Evolutionary conservation across 2,888 invertebrate genomes (phyloP).

Genomic region (Candidula unifasciata): DNA sequence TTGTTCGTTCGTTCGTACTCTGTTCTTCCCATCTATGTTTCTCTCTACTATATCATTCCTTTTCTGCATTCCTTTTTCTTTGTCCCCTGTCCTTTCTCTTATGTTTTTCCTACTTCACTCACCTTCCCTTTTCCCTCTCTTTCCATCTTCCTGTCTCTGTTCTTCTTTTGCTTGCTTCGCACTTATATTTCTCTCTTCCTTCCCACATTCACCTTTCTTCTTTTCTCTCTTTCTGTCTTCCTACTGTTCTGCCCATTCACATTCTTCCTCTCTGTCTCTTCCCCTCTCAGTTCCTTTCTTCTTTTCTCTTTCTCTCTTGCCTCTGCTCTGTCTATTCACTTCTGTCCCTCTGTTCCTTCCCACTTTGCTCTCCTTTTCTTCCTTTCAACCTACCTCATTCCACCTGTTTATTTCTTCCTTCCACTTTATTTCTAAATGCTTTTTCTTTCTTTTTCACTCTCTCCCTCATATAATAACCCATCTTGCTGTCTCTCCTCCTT

Average conservation of each 20-base stretch:
- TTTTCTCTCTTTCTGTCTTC: too few species aligned
- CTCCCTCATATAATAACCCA: too few species aligned
- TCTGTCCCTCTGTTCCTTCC: neutral
- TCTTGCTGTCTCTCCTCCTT: too few species aligned
- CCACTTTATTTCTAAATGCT: neutral
- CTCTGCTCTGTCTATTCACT: neutral
- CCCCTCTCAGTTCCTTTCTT: neutral
- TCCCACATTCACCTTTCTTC: too few species aligned
- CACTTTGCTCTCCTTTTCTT: neutral
- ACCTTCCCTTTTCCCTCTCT: neutral
- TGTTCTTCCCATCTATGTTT: too few species aligned
- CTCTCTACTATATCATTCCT: too few species aligned
- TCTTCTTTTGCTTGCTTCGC: too few species aligned
- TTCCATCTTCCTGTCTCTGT: neutral
- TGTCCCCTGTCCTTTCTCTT: neutral
- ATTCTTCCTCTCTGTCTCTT: neutral
- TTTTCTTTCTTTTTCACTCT: too few species aligned
- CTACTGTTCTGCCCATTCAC: too few species aligned
- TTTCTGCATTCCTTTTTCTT: too few species aligned
- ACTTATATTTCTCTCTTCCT: too few species aligned
- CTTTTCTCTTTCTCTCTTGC: neutral
- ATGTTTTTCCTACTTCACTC: neutral
- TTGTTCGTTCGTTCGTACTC: too few species aligned
- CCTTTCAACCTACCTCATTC: neutral
- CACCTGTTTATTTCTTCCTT: neutral